These are phyloP conservation scores for Mormoops blainvillei DNA, from an alignment of 2,113 vertebrate genomes.

Conservation along the genomic window DNA sequence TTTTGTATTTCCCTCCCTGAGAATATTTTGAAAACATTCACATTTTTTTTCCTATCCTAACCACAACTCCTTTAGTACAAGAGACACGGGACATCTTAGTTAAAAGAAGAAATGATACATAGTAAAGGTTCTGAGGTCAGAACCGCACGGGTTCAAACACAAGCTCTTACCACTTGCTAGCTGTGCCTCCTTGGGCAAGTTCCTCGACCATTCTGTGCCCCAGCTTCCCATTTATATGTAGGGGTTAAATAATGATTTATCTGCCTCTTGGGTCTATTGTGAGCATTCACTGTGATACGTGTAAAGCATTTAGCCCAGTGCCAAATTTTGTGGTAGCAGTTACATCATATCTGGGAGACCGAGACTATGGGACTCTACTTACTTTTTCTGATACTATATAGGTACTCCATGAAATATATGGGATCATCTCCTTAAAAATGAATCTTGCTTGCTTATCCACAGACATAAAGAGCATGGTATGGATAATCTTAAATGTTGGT, in stretches of 20 bases:
- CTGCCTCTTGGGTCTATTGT: not conserved
- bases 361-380: not conserved
- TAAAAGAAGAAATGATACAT: not conserved
- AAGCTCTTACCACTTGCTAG: not conserved
- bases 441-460: not conserved
- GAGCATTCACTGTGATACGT: not conserved
- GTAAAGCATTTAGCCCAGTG: not conserved
- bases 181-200: not conserved
- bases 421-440: conserved; percentile 5
- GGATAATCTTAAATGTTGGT: not conserved
- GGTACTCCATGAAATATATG: not conserved
- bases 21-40: not conserved
- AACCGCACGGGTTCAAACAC: not conserved
- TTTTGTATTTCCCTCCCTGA: not conserved
- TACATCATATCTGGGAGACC: not conserved
- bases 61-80: not conserved
- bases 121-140: not conserved
- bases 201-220: not conserved
- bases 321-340: not conserved
- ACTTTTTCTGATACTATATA: not conserved
- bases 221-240: not conserved
- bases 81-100: not conserved
- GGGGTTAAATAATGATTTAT: not conserved
- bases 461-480: not conserved
- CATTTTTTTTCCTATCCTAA: not conserved